Evolutionary conservation across 2,113 vertebrate genomes (phyloP).

Genomic region (Cottus gobio): DNA sequence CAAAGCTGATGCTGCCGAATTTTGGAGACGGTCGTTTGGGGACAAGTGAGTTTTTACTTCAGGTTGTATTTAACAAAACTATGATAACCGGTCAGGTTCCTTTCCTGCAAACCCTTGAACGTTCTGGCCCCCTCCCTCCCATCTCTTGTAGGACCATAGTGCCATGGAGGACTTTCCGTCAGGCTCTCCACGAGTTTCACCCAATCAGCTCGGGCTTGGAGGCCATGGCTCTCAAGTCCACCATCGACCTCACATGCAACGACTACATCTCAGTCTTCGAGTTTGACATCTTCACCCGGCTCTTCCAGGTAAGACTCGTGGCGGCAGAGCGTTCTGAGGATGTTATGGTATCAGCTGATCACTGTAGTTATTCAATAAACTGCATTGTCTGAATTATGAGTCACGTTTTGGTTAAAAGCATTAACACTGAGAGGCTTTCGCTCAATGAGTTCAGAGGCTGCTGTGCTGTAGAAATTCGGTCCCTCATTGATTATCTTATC

Average conservation of each 20-base stretch:
- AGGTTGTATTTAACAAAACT: background rate
- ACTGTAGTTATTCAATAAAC: background rate
- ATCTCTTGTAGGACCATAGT: conserved; percentile 89
- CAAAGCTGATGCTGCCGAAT: conserved; percentile 98
- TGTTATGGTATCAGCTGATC: background rate
- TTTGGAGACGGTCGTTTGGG: conserved; percentile 97
- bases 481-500: background rate
- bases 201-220: conserved; percentile 97
- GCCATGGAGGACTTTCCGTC: conserved; percentile 96
- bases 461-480: background rate
- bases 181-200: conserved; percentile 96
- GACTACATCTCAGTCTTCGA: conserved; percentile 99
- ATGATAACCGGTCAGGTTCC: background rate
- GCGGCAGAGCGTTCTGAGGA: background rate
- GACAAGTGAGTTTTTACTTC: conserved; percentile 90
- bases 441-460: background rate
- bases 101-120: background rate
- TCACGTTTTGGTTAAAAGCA: background rate
- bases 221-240: conserved; percentile 98
- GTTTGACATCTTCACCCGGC: conserved; percentile 98
- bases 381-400: background rate
- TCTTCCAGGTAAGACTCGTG: conserved; percentile 92
- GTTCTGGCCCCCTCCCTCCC: background rate
- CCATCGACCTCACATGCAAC: conserved; percentile 98
- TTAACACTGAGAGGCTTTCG: background rate